These are phyloP conservation scores for Corythucha ciliata DNA, from an alignment of 2,888 invertebrate species.

Conservation along the genomic window DNA sequence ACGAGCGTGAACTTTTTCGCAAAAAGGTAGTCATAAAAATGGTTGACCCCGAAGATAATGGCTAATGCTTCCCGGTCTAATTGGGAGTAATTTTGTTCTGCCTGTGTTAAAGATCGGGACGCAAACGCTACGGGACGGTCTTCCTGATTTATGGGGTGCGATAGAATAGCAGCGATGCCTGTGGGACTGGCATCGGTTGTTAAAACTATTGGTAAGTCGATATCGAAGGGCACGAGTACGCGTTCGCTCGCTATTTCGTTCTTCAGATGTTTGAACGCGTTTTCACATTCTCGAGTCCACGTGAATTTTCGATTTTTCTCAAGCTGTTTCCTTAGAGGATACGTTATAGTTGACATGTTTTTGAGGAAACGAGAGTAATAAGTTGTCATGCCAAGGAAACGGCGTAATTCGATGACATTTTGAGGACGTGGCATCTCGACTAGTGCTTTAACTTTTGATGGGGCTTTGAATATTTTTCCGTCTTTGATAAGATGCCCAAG, in stretches of 20 bases:
- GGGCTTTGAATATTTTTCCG: constrained; percentile 9
- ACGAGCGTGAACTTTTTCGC: constrained; percentile 41
- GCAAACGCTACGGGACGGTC: constrained; percentile 28
- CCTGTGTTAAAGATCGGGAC: constrained; percentile 31
- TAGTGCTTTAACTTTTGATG: constrained; percentile 6
- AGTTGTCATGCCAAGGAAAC: constrained; percentile 12
- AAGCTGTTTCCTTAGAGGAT: constrained; percentile 30
- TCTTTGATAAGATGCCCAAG: constrained; percentile 5
- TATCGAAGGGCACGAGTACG: constrained; percentile 31
- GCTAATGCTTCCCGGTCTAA: constrained; percentile 26
- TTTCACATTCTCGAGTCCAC: constrained; percentile 30
- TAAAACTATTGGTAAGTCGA: constrained; percentile 27
- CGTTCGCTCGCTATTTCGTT: constrained; percentile 30
- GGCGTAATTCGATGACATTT: constrained; percentile 2
- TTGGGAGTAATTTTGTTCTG: constrained; percentile 18
- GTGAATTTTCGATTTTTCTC: constrained; percentile 24
- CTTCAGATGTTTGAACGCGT: constrained; percentile 31
- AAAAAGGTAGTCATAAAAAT: constrained; percentile 6
- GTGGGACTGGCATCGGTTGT: constrained; percentile 25
- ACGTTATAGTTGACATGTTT: constrained; percentile 23
- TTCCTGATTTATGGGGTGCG: constrained; percentile 13
- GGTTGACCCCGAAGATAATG: constrained; percentile 5
- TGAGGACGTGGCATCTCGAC: neutral
- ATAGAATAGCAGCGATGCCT: constrained; percentile 5
- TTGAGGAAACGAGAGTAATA: constrained; percentile 14